A percentile compares a stretch with the other conserved stretches of the same genome.
Conservation (phyloP, 2,888 invertebrate genomes). For the Thecophora atra region DNA sequence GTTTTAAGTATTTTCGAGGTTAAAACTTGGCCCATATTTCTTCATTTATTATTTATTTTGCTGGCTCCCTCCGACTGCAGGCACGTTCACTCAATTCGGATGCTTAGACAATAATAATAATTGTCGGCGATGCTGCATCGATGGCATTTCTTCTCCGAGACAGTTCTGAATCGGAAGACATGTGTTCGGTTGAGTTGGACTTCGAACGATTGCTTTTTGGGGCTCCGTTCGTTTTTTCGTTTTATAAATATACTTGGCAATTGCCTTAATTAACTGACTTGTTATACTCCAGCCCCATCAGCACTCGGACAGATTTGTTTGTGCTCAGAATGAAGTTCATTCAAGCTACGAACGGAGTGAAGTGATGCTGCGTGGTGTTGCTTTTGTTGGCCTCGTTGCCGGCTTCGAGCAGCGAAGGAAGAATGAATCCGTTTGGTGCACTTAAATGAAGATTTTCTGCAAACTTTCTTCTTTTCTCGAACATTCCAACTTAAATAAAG, state of each 20-base stretch:
- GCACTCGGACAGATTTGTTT: no score
- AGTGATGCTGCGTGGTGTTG: no score
- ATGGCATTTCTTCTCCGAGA: not conserved
- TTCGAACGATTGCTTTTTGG: not conserved
- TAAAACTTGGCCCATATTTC: conserved; percentile 53
- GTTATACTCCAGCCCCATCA: not conserved
- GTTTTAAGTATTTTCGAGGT: conserved; percentile 48
- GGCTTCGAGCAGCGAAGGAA: not conserved
- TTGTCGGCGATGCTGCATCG: not conserved
- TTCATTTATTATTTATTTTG: conserved; percentile 9
- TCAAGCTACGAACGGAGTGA: no score
- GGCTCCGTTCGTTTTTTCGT: not conserved
- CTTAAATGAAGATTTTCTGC: not conserved
- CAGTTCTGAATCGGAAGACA: not conserved
- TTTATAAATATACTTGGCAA: conserved; percentile 4
- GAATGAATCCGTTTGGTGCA: not conserved
- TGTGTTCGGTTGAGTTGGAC: not conserved
- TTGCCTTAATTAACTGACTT: conserved; percentile 10
- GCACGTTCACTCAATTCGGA: conserved; percentile 13
- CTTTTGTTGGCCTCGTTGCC: no score
- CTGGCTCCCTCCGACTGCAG: conserved; percentile 6
- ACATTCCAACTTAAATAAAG: no score
- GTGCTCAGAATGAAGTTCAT: no score
- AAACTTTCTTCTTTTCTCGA: no score
- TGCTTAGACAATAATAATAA: not conserved